Base-by-base conservation (phyloP, 2,888 invertebrate genomes). In the Tethea ocularis region DNA sequence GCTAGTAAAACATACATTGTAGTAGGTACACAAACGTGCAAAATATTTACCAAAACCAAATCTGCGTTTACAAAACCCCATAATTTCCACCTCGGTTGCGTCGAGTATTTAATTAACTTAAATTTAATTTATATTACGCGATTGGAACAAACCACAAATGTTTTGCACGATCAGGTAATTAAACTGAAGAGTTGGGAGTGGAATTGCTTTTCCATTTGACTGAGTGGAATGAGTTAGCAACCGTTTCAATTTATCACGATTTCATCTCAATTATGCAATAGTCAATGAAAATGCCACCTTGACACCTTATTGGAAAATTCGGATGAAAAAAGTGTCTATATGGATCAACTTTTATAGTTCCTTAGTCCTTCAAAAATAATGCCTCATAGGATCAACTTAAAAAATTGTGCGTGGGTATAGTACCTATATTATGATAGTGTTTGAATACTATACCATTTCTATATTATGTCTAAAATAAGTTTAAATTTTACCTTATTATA, bases 111-210 rank as follows among this genome's bases (percentile, higher is more conserved):
- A 46, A 20, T 46, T 46, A 46, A 46, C 20, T 46, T 10, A 46
- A 46, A 46, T 46, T 46, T 46, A 46, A 46, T 41, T 41, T 41
- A 41, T n/a, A 46, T 46, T 6, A 46, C 46, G 46, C 46, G 46
- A 41, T 41, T 41, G 41, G 41, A n/a, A 46, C 46, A 46, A 20
- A 53, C 53, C 53, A 15, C 53, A 53, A 29, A 33, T 53, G 53
- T 53, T 53, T n/a, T 8, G 33, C 15, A 53, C 26, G 69, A 67
- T 68, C 71, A 70, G 72, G 72, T 81, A 86, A 87, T 87, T 84
- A 83, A 87, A 80, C 68, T 69, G 74, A 68, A 70, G 71, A 70
- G 73, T 61, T 64, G 69, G 67, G 1, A 46, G 46, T 20, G 46
- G 46, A 20, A 46, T 46, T 46, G 46, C 46, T 20, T 20, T 46